phyloP scores from a whole-genome alignment of 2,113 vertebrate genomes.

The Anarhynchus alexandrinus region DNA sequence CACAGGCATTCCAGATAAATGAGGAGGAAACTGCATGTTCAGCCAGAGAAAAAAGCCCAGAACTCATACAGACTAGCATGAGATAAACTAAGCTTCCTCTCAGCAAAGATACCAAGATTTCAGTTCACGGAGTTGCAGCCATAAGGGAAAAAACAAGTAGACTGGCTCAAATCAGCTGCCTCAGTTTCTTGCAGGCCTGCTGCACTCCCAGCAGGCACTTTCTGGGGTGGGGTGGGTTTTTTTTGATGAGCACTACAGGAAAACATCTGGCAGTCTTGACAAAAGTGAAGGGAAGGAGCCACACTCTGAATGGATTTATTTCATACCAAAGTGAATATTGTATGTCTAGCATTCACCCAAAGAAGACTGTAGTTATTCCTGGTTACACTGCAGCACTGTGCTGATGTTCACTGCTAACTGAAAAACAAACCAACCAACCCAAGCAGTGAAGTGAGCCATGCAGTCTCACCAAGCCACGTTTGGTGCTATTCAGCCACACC shows the following conservation, averaged over 20 bases:
- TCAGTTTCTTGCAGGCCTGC: not conserved
- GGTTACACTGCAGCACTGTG: not conserved
- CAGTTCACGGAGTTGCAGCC: not conserved
- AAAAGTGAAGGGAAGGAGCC: not conserved
- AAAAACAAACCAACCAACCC: no score
- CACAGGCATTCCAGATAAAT: not conserved
- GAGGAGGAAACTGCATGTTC: not conserved
- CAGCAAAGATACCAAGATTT: not conserved
- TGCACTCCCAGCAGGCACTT: not conserved
- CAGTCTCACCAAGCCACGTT: not conserved
- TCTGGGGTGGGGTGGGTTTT: not conserved
- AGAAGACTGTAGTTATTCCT: not conserved
- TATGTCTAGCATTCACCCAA: not conserved
- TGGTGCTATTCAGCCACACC: not conserved
- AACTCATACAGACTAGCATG: not conserved
- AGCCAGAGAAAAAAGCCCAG: not conserved
- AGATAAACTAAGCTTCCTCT: not conserved
- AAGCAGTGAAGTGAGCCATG: not conserved
- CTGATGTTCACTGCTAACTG: not conserved
- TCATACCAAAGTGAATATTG: not conserved
- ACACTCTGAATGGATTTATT: not conserved
- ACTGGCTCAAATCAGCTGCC: not conserved
- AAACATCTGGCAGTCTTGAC: not conserved
- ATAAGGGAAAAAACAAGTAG: not conserved
- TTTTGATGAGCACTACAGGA: not conserved